Percentiles rank a stretch among this genome's conserved stretches.
Conservation (phyloP, 2,888 invertebrate species). For the Leptinotarsa juncta region DNA sequence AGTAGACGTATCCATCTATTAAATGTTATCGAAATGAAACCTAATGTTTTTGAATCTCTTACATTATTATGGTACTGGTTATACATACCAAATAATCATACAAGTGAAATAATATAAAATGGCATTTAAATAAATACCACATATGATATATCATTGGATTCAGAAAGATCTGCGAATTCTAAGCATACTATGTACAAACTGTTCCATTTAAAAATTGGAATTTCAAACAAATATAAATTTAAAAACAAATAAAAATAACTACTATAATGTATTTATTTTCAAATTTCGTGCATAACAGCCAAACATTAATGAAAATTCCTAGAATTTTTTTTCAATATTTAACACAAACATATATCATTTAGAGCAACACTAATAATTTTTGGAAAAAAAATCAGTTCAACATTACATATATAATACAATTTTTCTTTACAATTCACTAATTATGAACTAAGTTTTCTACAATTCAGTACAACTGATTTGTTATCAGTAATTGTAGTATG, state of each 20-base stretch:
- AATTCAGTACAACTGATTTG: not conserved
- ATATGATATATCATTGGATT: too few species aligned
- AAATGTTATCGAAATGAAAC: too few species aligned
- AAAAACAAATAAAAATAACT: not conserved
- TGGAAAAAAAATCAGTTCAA: constrained; percentile 33
- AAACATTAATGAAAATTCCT: constrained; percentile 47
- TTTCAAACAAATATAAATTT: not conserved
- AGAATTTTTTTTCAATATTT: constrained; percentile 35
- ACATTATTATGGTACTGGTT: too few species aligned
- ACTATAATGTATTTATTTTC: constrained; percentile 47
- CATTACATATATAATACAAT: constrained; percentile 22
- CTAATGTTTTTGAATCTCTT: too few species aligned
- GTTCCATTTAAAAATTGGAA: too few species aligned
- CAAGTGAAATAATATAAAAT: too few species aligned
- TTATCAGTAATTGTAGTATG: not conserved
- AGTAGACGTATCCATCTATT: too few species aligned
- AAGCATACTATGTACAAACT: too few species aligned
- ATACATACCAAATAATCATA: too few species aligned
- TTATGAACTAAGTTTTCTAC: not conserved
- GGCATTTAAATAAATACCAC: too few species aligned
- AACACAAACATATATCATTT: constrained; percentile 45
- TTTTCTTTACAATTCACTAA: constrained; percentile 6
- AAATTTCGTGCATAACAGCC: constrained; percentile 54
- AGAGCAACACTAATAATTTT: constrained; percentile 40
- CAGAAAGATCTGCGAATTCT: too few species aligned